A percentile compares a stretch with the other conserved stretches of the same genome.
These are phyloP conservation scores for Arrhopalites spinosus DNA, from an alignment of 2,888 invertebrate genomes.

Conservation along the genomic window DNA sequence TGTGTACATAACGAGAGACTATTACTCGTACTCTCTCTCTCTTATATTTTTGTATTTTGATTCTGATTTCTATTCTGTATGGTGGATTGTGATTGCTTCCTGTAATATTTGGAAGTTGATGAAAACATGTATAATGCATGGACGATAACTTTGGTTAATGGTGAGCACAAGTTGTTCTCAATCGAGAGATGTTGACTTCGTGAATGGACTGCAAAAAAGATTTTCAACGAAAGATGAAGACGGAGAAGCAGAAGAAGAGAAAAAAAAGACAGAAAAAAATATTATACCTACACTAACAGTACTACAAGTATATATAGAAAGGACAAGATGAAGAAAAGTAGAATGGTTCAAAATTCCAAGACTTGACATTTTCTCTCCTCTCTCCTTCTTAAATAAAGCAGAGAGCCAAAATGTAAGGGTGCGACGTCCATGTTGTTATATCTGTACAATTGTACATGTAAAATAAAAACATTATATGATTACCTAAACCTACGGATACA, in stretches of 20 bases:
- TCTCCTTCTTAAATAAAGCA: slow-evolving; percentile 8
- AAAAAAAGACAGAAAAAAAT: neutral
- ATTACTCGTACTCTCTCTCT: neutral
- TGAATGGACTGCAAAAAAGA: slow-evolving; percentile 30
- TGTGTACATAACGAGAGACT: neutral
- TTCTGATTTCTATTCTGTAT: neutral
- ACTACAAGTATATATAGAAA: neutral
- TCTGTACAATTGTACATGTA: neutral
- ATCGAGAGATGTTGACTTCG: slow-evolving; percentile 34
- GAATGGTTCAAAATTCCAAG: neutral
- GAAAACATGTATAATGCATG: slow-evolving; percentile 43
- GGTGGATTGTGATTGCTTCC: neutral
- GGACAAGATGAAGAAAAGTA: neutral
- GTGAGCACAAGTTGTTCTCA: slow-evolving; percentile 37
- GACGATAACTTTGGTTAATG: slow-evolving; percentile 40
- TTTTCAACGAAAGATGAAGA: slow-evolving; percentile 1
- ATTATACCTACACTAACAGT: neutral
- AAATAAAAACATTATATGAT: too few relatives aligned
- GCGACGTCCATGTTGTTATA: neutral
- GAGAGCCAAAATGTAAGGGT: neutral
- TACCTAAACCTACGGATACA: neutral
- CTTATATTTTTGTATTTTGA: neutral
- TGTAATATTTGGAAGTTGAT: slow-evolving; percentile 3
- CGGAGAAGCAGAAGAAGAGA: neutral
- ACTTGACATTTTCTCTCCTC: neutral